Conservation (phyloP, 2,888 invertebrate genomes). For the Caenorhabditis macrosperma region DNA sequence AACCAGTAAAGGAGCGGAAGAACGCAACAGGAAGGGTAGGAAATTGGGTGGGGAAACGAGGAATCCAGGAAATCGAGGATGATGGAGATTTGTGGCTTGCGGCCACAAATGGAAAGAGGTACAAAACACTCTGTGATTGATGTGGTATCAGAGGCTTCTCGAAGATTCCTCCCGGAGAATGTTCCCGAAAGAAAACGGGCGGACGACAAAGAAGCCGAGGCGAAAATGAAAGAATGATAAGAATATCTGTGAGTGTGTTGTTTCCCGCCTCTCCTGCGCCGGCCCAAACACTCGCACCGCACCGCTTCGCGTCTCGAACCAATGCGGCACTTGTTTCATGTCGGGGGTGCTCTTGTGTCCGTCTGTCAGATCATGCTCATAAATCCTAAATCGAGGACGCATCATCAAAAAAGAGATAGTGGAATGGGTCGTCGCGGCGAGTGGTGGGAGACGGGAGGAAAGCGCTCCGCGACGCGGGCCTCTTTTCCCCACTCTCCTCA, state of each 20-base stretch:
- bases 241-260: conserved; percentile 26
- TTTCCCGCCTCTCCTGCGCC: conserved; percentile 6
- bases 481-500: neutral
- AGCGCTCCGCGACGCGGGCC: neutral
- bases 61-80: too few relatives aligned
- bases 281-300: neutral
- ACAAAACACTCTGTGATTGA: too few relatives aligned
- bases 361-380: conserved; percentile 54
- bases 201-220: too few relatives aligned
- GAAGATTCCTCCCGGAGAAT: too few relatives aligned
- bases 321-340: conserved; percentile 58
- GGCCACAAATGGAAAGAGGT: too few relatives aligned
- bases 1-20: too few relatives aligned
- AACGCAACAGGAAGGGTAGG: too few relatives aligned
- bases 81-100: too few relatives aligned
- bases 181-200: too few relatives aligned
- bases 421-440: conserved; percentile 20
- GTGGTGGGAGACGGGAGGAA: conserved; percentile 1
- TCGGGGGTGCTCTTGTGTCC: conserved; percentile 42
- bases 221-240: conserved; percentile 36
- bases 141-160: too few relatives aligned
- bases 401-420: conserved; percentile 55
- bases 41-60: too few relatives aligned
- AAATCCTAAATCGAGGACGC: conserved; percentile 60
- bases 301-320: conserved; percentile 31